Conservation (phyloP, 1,140 invertebrate genomes). For the Panagrolaimus sp. region DNA sequence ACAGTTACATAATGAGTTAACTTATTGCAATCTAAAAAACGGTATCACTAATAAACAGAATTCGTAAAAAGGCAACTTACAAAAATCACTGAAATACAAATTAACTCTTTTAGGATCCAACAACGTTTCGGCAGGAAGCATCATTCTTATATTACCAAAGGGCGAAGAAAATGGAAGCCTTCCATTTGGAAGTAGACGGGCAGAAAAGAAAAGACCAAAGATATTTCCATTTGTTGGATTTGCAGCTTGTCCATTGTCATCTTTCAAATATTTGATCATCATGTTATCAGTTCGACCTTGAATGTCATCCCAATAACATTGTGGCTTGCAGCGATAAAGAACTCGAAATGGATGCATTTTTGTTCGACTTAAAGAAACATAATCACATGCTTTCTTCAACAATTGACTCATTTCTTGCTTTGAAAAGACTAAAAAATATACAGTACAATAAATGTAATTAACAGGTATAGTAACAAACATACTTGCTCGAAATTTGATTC, state of each 20-base stretch:
- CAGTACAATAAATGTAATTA: background rate
- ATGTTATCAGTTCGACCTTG: background rate
- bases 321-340: slow-evolving; percentile 23
- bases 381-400: background rate
- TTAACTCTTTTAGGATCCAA: background rate
- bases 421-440: background rate
- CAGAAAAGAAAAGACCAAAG: background rate
- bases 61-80: background rate
- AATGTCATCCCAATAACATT: slow-evolving; percentile 4
- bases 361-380: background rate
- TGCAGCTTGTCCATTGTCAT: background rate
- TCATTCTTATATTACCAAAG: background rate
- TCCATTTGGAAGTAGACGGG: background rate
- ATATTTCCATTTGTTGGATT: background rate
- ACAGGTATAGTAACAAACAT: background rate
- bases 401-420: background rate
- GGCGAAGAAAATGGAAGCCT: background rate
- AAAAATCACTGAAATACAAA: background rate
- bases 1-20: slow-evolving; percentile 43
- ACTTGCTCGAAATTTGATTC: background rate
- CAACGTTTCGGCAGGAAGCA: background rate
- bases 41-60: slow-evolving; percentile 28
- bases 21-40: slow-evolving; percentile 50
- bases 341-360: slow-evolving; percentile 21
- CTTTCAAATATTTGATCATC: background rate